phyloP scores from a whole-genome alignment of 2,797 vertebrate genomes.

The Channa striata region DNA sequence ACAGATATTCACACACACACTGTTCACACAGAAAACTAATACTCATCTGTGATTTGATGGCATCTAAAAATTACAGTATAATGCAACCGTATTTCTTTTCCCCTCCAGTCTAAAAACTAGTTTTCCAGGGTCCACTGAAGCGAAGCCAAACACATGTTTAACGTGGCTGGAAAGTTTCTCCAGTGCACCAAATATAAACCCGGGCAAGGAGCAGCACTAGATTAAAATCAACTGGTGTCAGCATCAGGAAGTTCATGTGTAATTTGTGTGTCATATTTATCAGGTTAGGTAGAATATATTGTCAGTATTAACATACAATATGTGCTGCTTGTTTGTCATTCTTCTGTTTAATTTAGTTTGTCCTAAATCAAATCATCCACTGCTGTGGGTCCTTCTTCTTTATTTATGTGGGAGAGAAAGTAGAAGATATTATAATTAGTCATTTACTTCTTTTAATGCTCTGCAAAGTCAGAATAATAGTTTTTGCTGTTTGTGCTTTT shows the following conservation, averaged over 20 bases:
- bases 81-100: too few species aligned
- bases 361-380: background rate
- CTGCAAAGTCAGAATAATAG: too few species aligned
- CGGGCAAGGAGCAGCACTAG: constrained; percentile 9
- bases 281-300: constrained; percentile 27
- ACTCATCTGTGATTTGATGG: background rate
- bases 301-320: background rate
- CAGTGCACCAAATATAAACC: constrained; percentile 12
- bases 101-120: too few species aligned
- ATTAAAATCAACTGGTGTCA: constrained; percentile 32
- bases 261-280: constrained; percentile 46
- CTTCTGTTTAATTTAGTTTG: constrained; percentile 29
- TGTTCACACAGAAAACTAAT: too few species aligned
- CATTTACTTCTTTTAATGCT: background rate
- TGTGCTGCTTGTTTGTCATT: constrained; percentile 5
- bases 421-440: background rate
- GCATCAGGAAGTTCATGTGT: constrained; percentile 17
- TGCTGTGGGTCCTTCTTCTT: constrained; percentile 4
- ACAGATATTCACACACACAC: too few species aligned
- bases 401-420: constrained; percentile 7
- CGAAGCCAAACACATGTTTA: background rate
- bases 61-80: background rate
- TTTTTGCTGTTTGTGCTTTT: too few species aligned
- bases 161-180: background rate
- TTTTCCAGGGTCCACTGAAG: background rate